Evolutionary conservation across 2,797 vertebrate genomes (phyloP), one percentile per base, ranked within the genome.

Genomic region (Tadarida brasiliensis): DNA sequence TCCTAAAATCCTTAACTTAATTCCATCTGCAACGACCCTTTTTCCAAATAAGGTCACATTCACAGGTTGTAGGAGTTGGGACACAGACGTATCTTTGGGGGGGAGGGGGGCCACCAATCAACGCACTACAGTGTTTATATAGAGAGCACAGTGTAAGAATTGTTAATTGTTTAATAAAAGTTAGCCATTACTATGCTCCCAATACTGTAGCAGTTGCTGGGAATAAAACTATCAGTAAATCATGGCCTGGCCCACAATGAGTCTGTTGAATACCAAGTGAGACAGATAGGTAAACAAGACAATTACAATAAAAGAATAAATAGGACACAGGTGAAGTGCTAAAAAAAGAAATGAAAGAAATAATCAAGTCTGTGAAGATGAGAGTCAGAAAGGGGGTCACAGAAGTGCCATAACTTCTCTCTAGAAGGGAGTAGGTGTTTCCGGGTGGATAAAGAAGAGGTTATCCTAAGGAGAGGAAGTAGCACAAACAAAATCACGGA

Each of bases 21-120:
- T 68, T 61, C 94, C 8, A 88, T 39, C 39, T 63, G 19, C 39
- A 82, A 95, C 90, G 49, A 63, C n/a, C 24, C 61, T 76, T 93
- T 91, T 63, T 28, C 44, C 39, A 92, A 87, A 84, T 49, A 16
- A 71, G 11, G 90, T 93, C 83, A 82, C 24, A 33, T 73, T 63
- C 47, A 59, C 10, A 57, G 11, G 9, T 24, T 97, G 35, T 22
- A 14, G 14, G 47, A n/a, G 15, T 85, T 84, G 80, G 61, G 54
- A 54, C 22, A 68, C 0, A 5, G 19, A 19, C 4, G 19, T 26
- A 71, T 47, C 20, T 68, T 68, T 44, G 44, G 44, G 3, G 44
- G 26, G 10, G 16, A 2, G 11, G 15, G 28, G 68, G 15, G 4
- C 22, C 15, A 54, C 17, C 14, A 22, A 39, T 78, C 44, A 71